phyloP scores from a whole-genome alignment of 1,140 invertebrate species.

The Notospermus geniculatus region DNA sequence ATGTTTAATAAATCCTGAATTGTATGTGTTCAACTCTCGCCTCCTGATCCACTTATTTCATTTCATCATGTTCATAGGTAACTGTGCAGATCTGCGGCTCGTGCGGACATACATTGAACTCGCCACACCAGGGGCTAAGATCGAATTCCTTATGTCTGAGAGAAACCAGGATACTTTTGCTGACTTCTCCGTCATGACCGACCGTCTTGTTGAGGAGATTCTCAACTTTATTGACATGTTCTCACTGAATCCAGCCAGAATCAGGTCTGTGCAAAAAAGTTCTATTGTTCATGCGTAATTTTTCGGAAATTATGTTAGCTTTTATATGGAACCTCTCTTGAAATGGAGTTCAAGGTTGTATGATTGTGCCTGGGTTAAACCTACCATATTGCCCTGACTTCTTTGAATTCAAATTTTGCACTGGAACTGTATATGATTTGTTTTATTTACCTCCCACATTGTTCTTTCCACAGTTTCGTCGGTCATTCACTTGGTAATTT shows the following conservation, averaged over 20 bases:
- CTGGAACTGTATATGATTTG: background rate
- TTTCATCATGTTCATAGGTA: slow-evolving; percentile 59
- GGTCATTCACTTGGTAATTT: slow-evolving; percentile 95
- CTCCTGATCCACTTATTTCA: background rate
- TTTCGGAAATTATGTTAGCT: too few species aligned
- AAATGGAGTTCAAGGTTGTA: too few species aligned
- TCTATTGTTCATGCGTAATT: too few species aligned
- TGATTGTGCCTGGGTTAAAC: too few species aligned
- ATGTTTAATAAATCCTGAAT: too few species aligned
- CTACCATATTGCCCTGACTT: too few species aligned
- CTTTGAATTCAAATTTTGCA: background rate
- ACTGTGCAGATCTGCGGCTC: slow-evolving; percentile 88
- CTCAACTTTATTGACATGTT: slow-evolving; percentile 83
- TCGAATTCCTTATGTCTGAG: slow-evolving; percentile 96
- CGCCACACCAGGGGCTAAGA: slow-evolving; percentile 78
- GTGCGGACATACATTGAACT: slow-evolving; percentile 93
- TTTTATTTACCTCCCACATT: too few species aligned
- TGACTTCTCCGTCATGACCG: slow-evolving; percentile 94
- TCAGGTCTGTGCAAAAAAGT: slow-evolving; percentile 64
- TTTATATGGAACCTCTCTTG: too few species aligned
- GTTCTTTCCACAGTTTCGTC: slow-evolving; percentile 73
- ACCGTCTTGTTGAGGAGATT: slow-evolving; percentile 87
- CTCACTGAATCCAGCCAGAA: slow-evolving; percentile 73
- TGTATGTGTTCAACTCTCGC: too few species aligned
- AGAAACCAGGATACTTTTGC: slow-evolving; percentile 93